Conservation (phyloP, 1,140 invertebrate genomes). For the Drosophila tsacasi region DNA sequence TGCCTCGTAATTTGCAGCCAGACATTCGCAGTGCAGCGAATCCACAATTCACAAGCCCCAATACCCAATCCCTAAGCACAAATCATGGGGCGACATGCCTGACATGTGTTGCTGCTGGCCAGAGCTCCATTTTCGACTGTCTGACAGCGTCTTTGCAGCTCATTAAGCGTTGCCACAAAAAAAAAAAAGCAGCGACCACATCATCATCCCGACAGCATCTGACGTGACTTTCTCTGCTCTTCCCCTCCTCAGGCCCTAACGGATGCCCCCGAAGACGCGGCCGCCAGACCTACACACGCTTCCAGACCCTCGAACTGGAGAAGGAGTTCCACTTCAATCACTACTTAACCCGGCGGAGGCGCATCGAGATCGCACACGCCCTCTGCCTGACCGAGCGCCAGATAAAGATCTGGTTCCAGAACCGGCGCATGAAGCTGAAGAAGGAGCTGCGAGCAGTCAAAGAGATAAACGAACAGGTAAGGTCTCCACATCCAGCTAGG, state of each 20-base stretch:
- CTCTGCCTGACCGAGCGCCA: constrained; percentile 98
- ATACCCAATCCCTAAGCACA: constrained; percentile 38
- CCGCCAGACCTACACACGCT: constrained; percentile 98
- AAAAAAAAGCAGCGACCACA: constrained; percentile 25
- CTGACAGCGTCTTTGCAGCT: constrained; percentile 68
- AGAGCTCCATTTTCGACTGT: constrained; percentile 56
- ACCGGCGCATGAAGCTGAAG: constrained; percentile 99
- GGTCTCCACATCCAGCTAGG: not conserved
- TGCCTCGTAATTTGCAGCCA: constrained; percentile 55
- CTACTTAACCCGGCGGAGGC: constrained; percentile 96
- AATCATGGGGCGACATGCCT: constrained; percentile 58
- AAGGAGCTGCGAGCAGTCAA: constrained; percentile 97
- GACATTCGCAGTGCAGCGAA: constrained; percentile 50
- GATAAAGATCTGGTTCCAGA: constrained; percentile 99
- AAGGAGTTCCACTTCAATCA: constrained; percentile 99
- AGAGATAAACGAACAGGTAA: constrained; percentile 96
- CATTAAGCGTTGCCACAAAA: constrained; percentile 63
- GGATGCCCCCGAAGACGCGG: constrained; percentile 97
- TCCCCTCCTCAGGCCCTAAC: constrained; percentile 93
- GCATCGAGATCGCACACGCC: constrained; percentile 98
- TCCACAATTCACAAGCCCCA: constrained; percentile 17
- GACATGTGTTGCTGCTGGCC: constrained; percentile 57
- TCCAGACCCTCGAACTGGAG: constrained; percentile 97
- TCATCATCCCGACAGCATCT: constrained; percentile 42
- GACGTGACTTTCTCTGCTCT: constrained; percentile 56